Base-by-base conservation (phyloP, 2,797 vertebrate genomes). In the Toxotes lorentzi region DNA sequence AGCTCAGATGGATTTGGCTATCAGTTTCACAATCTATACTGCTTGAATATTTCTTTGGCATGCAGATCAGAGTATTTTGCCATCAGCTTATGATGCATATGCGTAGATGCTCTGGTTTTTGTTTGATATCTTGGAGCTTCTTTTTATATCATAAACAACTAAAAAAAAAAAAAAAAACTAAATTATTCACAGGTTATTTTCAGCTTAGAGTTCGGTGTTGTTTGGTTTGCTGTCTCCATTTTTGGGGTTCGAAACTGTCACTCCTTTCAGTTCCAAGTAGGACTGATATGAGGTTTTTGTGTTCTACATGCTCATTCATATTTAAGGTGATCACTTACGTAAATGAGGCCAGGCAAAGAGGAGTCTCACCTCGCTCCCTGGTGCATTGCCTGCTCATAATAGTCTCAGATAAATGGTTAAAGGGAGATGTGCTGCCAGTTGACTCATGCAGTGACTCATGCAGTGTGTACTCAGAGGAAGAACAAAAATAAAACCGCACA, bases 401-500 rank as follows among this genome's bases (percentile, higher is more conserved):
- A 77, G 68, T 41, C 64, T 68, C 48, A 40, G 69, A 79, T 81
- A 58, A 77, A 81, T 9, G 2, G 56, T 84, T 81, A 64, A 60
- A 32, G 35, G 12, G 61, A 78, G 72, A 74, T 86, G 58, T 70
- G 82, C 67, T 78, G 72, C 65, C 65, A 43, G 68, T 73, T 88
- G 85, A 91, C 43, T 92, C 82, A 82, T 70, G 51, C 70, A 19
- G 70, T 92, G 89, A 89, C 73, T 89, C 82, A 85, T 65, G 12
- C 50, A 4, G 19, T 47, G 63, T 82, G 85, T 63, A 69, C 27
- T 58, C 41, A 65, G 73, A 54, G 38, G 47, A 73, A 50, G 32
- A 79, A 67, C 54, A 30, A 54, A 86, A 87, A 83, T 79, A 79
- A 30, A 71, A 81, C 32, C 14, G 34, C 13, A 45, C 45, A 64